Conservation (phyloP, 2,797 vertebrate species). For the Phyllotis vaccarum region DNA sequence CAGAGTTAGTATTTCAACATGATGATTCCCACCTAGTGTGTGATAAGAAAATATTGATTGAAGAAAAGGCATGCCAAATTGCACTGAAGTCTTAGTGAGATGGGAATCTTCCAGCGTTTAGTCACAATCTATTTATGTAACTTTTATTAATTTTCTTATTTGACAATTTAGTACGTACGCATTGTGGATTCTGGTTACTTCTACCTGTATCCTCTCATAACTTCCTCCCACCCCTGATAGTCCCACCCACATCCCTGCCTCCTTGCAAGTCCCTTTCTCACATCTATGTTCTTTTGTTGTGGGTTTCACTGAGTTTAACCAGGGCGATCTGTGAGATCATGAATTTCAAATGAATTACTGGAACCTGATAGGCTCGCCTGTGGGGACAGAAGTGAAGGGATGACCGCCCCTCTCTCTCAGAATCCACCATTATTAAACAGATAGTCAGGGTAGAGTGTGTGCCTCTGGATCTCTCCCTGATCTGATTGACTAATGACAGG, state of each 20-base stretch:
- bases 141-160: not conserved
- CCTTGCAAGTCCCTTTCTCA: not conserved
- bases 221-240: not conserved
- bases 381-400: not conserved
- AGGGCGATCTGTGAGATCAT: not conserved
- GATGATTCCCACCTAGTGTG: slow-evolving; percentile 21
- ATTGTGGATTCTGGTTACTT: not conserved
- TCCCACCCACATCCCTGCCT: too few relatives aligned
- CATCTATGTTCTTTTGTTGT: too few relatives aligned
- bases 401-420: not conserved
- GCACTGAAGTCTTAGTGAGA: slow-evolving; percentile 20
- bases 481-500: not conserved
- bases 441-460: not conserved
- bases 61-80: not conserved
- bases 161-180: not conserved
- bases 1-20: not conserved
- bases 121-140: not conserved
- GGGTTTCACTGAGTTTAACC: not conserved
- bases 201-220: not conserved
- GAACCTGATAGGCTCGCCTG: not conserved
- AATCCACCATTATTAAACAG: too few relatives aligned
- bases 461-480: not conserved
- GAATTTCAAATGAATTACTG: not conserved
- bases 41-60: slow-evolving; percentile 55
- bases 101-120: slow-evolving; percentile 9